Evolutionary conservation across 2,113 vertebrate genomes (phyloP), one percentile per base, ranked within the genome.

Genomic region (Nannobrachium achirus): DNA sequence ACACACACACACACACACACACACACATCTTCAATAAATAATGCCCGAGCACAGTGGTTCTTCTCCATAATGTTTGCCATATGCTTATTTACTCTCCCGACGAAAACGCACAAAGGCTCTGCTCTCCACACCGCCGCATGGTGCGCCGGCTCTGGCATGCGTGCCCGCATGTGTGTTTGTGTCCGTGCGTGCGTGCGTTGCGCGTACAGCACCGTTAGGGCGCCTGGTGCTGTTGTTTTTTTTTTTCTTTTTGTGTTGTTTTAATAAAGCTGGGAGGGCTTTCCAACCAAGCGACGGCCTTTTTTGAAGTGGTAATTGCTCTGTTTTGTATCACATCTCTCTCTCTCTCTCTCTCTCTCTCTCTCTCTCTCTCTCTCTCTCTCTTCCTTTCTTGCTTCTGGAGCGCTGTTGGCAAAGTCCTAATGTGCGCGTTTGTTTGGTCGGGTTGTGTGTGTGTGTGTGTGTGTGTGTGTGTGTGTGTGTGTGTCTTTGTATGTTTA

Each of bases 221-320:
- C 75, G 65, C 76, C 83, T 69, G 73, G 78, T 83, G 79, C 69
- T 86, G 78, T 79, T 85, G 73, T 86, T 71, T 67, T 25, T 25
- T 84, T 76, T 78, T 67, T 25, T 25, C 83, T 76, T 78, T 67
- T 69, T 69, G 67, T 67, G 79, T 88, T 89, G 83, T 89, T 89
- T 84, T 86, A 87, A 75, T 89, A 88, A 88, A 87, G 82, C 86
- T 75, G 63, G 69, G 80, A 83, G 61, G 83, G 81, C 81, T 76
- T 84, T 10, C 41, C 76, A 41, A 85, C 82, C 75, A 66, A 86
- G 86, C 74, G 48, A 51, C 25, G 72, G 66, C 71, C 71, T 64
- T 72, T 71, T 89, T 86, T 89, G 84, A 88, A 86, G 85, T 89
- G 86, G 84, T 88, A 90, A 88, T 89, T 88, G 79, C 75, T 88